A percentile compares a stretch with the other conserved stretches of the same genome.
Conservation (phyloP, 1,140 invertebrate species). For the Halyomorpha halys region DNA sequence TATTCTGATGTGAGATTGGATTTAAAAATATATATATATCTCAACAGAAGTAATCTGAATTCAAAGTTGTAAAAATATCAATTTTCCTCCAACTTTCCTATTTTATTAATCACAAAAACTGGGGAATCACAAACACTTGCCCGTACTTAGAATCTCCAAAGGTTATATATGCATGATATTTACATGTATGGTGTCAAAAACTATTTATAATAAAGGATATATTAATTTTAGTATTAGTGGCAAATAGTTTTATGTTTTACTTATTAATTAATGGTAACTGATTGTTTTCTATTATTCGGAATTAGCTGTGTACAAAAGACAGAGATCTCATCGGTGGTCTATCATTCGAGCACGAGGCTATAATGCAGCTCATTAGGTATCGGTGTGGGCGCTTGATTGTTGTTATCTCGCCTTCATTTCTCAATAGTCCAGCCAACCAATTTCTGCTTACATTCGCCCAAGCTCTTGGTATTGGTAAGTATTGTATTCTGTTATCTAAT, state of each 20-base stretch:
- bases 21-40: too few relatives aligned
- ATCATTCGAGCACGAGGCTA: conserved; percentile 53
- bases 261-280: conserved; percentile 20
- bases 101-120: too few relatives aligned
- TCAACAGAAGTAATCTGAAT: too few relatives aligned
- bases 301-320: conserved; percentile 55
- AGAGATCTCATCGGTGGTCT: conserved; percentile 52
- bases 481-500: background rate
- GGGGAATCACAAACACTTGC: too few relatives aligned
- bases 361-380: conserved; percentile 59
- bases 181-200: too few relatives aligned
- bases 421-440: conserved; percentile 53
- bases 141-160: too few relatives aligned
- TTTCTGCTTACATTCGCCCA: conserved; percentile 64
- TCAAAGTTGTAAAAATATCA: too few relatives aligned
- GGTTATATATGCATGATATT: too few relatives aligned
- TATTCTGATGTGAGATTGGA: too few relatives aligned
- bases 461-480: conserved; percentile 56
- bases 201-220: too few relatives aligned
- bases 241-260: conserved; percentile 8
- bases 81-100: too few relatives aligned
- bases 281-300: conserved; percentile 27
- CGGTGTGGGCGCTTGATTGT: conserved; percentile 60
- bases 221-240: too few relatives aligned
- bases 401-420: conserved; percentile 58